These are phyloP conservation scores for Rhinolophus sinicus DNA, from an alignment of 2,113 vertebrate species.

Conservation along the genomic window DNA sequence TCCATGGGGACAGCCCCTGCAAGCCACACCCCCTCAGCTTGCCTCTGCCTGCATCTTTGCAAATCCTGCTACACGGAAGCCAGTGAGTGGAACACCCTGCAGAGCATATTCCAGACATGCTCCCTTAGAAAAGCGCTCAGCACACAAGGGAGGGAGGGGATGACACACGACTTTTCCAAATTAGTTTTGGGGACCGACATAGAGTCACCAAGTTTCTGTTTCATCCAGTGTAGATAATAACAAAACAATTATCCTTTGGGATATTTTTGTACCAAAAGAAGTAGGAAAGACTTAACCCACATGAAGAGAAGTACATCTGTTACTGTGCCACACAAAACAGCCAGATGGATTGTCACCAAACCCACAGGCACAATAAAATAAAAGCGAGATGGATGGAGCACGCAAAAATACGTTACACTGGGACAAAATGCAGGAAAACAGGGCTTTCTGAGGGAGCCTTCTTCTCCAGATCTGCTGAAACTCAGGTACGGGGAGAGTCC, in stretches of 20 bases:
- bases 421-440: accelerated
- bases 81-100: not conserved
- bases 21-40: not conserved
- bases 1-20: accelerated
- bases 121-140: accelerated
- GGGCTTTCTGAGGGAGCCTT: not conserved
- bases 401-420: not conserved
- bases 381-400: not conserved
- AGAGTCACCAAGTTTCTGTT: not conserved
- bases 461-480: not conserved
- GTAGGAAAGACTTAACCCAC: not conserved
- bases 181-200: not conserved
- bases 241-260: not conserved
- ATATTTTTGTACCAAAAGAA: not conserved
- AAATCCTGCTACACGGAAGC: accelerated
- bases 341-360: not conserved
- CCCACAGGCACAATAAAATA: not conserved
- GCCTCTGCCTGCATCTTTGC: accelerated
- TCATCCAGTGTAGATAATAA: not conserved
- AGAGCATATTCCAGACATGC: not conserved
- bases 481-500: not conserved
- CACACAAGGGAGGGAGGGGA: too few species aligned
- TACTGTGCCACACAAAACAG: not conserved
- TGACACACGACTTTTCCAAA: not conserved
- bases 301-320: not conserved